A percentile compares a stretch with the other conserved stretches of the same genome.
Conservation (phyloP, 2,888 invertebrate species). For the Blastobasis adustella region DNA sequence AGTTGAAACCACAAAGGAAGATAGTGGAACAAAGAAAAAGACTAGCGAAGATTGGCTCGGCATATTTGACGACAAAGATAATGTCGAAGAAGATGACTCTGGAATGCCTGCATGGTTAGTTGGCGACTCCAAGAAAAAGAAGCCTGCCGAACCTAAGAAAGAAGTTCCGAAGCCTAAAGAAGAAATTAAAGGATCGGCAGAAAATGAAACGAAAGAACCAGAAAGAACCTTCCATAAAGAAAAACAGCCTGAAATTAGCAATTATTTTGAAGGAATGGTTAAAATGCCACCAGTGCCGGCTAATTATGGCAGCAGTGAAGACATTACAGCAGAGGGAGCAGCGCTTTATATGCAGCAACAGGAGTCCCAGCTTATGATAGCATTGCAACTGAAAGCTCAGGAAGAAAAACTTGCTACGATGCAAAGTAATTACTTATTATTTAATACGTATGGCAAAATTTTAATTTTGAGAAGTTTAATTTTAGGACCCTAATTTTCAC, state of each 20-base stretch:
- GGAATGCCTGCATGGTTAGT: conserved; percentile 61
- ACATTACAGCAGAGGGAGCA: conserved; percentile 70
- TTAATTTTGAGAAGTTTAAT: not conserved
- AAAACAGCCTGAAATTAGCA: conserved; percentile 1
- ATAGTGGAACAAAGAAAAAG: conserved; percentile 29
- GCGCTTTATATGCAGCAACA: conserved; percentile 76
- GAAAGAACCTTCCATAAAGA: conserved; percentile 11
- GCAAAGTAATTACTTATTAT: conserved; percentile 45
- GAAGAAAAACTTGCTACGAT: conserved; percentile 75
- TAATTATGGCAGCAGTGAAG: conserved; percentile 29
- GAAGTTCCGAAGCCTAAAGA: conserved; percentile 3
- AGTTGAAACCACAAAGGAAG: conserved; percentile 30
- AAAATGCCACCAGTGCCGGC: conserved; percentile 21
- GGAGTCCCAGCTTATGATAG: conserved; percentile 76
- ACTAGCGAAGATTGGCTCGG: conserved; percentile 62
- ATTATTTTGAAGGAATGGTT: not conserved
- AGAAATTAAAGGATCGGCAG: conserved; percentile 16
- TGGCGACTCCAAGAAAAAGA: conserved; percentile 44
- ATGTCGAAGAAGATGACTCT: conserved; percentile 31
- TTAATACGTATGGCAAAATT: conserved; percentile 8
- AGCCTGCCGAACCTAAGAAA: conserved; percentile 22
- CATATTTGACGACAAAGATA: conserved; percentile 53
- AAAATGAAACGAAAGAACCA: conserved; percentile 4
- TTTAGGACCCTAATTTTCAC: no score
- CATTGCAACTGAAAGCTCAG: conserved; percentile 77